phyloP scores from a whole-genome alignment of 2,113 vertebrate genomes.

The Megaceryle maxima region DNA sequence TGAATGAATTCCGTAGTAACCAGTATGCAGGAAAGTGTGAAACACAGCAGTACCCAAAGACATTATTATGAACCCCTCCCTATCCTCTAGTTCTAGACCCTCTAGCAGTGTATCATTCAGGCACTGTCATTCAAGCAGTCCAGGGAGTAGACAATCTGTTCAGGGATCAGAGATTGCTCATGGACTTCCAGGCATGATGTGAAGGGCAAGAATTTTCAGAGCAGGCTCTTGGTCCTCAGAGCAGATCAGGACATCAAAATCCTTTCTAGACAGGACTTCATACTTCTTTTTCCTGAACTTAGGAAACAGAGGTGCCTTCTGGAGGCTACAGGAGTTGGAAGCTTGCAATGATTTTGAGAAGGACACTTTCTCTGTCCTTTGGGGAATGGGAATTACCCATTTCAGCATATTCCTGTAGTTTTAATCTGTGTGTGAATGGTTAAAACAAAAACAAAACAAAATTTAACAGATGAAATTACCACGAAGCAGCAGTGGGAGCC shows the following conservation, averaged over 20 bases:
- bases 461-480: neutral
- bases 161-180: fast-evolving
- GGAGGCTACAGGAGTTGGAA: neutral
- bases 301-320: neutral
- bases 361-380: neutral
- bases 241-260: neutral
- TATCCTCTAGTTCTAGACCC: neutral
- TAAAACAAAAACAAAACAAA: neutral
- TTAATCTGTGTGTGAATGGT: neutral
- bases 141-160: fast-evolving
- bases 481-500: neutral
- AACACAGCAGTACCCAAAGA: neutral
- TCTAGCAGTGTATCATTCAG: fast-evolving
- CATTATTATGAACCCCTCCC: neutral
- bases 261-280: neutral
- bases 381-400: neutral
- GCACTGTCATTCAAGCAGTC: neutral
- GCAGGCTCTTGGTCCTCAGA: neutral
- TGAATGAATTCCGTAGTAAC: neutral
- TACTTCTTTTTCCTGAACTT: neutral
- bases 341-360: neutral
- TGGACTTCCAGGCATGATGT: neutral
- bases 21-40: neutral
- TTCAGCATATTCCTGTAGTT: neutral
- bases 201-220: neutral